Base-by-base conservation (phyloP, 2,888 invertebrate genomes). In the Drosophila buzzatii region DNA sequence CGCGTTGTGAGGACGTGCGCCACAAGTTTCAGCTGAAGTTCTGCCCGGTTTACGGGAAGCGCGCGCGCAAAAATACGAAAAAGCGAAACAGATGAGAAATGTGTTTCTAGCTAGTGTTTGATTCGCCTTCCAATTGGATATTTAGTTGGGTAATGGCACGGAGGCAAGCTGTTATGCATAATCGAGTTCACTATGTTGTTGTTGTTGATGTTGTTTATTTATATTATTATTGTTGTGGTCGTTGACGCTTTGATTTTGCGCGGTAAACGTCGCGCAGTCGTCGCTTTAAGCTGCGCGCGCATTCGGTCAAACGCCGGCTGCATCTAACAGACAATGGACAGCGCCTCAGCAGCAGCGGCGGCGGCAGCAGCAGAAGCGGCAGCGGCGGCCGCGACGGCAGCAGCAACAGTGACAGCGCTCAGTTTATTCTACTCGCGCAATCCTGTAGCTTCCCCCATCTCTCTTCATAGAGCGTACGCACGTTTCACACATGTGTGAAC, bases 1-100 rank as follows among this genome's bases (percentile, higher is more conserved):
- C 92, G 93, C 91, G 92, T 91, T 90, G 93, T 92, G 89, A 91
- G 89, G 93, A 93, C 93, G 93, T 92, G 86, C 79, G 86, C 79
- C 87, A 81, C 79, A 63, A 79, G 62, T 68, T 78, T 65, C 76
- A 56, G 59, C 39, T 27, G 42, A 52, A 44, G 31, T 57, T 66
- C 39, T 42, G 57, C 35, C 71, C 51, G 70, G 41, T 45, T 12
- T 2, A 61, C 61, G 31, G 45, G 44, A 35, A 52, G 45, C 66
- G 67, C 75, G 79, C 71, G 72, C 64, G 60, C 70, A 45, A 45
- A 27, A 55, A 44, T 58, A 45, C 31, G 31, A 12, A 47, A 55
- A 56, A 56, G 33, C 45, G 27, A 39, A 49, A 23, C 33, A 20
- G 5, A 20, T 27, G 42, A 52, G 39, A 42, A 59, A 55, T 70